Base-by-base conservation (phyloP, 2,888 invertebrate species). In the Synergus gifuensis region DNA sequence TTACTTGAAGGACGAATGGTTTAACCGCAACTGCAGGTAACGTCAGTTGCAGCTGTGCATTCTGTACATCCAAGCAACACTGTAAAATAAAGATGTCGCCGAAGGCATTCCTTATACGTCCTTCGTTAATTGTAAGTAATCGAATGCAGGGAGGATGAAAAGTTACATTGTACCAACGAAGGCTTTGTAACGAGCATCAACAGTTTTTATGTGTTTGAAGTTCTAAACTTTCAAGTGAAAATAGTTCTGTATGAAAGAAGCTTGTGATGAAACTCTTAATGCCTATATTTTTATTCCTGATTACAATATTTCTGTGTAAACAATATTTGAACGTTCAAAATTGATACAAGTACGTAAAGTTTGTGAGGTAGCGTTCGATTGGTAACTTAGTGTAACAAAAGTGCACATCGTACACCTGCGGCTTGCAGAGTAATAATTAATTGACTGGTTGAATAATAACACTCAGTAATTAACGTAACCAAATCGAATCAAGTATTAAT, bases 1-100 rank as follows among this genome's bases (percentile, higher is more conserved):
- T 36, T 54, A 36, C 36, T 54, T n/a, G 54, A 73, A 73, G 73
- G 73, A 73, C 73, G 73, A 73, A 73, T 54, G 54, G 54, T 36
- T 73, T 73, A 73, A 49, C 73, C n/a, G 40, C 54, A 54, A 73
- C 54, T 73, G 73, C 73, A 73, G 36, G 54, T 73, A 73, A 73
- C 54, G 54, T 73, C 73, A 73, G 73, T 49, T 73, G 73, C 73
- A 73, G 73, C 73, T 73, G 73, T 49, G 73, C 54, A 73, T 73
- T 73, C 73, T 54, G 73, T 54, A n/a, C 36, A 73, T 73, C 49
- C 73, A 40, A 36, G 11, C 73, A 69, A 28, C 69, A 69, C 69
- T 49, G 49, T 49, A 73, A 54, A 73, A 73, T 73, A 73, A 73
- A 73, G 73, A 73, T 73, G 73, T 73, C 73, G 54, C 73, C 54